A percentile compares a stretch with the other conserved stretches of the same genome.
Conservation (phyloP, 2,888 invertebrate genomes). For the Stegana nigrithorax region DNA sequence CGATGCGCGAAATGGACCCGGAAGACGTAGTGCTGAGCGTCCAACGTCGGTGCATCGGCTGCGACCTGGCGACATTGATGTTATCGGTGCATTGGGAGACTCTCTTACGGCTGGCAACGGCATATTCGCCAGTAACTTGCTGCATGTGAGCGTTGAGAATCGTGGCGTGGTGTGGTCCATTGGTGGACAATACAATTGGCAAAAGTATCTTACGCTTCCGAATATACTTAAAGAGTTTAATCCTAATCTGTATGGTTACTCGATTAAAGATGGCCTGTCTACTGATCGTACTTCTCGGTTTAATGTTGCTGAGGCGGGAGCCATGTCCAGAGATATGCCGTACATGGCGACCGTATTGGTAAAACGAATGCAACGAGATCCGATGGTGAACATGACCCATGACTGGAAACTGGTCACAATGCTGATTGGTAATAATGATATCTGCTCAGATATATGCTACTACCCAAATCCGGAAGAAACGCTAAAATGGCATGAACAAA, state of each 20-base stretch:
- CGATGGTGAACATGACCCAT: conserved; percentile 70
- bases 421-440: conserved; percentile 74
- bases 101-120: conserved; percentile 73
- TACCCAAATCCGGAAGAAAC: conserved; percentile 62
- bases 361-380: conserved; percentile 70
- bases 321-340: conserved; percentile 71
- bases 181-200: conserved; percentile 70
- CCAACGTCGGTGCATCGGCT: conserved; percentile 71
- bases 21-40: conserved; percentile 53
- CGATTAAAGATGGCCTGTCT: conserved; percentile 70
- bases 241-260: conserved; percentile 73
- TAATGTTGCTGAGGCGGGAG: conserved; percentile 73
- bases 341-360: conserved; percentile 71
- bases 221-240: conserved; percentile 76
- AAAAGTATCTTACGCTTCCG: conserved; percentile 70
- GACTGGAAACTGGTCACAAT: conserved; percentile 75
- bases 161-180: conserved; percentile 69
- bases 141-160: conserved; percentile 67
- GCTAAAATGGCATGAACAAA: conserved; percentile 68
- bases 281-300: conserved; percentile 65
- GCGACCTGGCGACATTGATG: conserved; percentile 73
- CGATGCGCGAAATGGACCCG: conserved; percentile 50
- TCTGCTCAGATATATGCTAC: conserved; percentile 72
- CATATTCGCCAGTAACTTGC: conserved; percentile 39
- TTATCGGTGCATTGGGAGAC: conserved; percentile 73